Percentiles rank a stretch among this genome's conserved stretches.
Conservation (phyloP, 2,113 vertebrate species). For the Poeciliopsis prolifica region DNA sequence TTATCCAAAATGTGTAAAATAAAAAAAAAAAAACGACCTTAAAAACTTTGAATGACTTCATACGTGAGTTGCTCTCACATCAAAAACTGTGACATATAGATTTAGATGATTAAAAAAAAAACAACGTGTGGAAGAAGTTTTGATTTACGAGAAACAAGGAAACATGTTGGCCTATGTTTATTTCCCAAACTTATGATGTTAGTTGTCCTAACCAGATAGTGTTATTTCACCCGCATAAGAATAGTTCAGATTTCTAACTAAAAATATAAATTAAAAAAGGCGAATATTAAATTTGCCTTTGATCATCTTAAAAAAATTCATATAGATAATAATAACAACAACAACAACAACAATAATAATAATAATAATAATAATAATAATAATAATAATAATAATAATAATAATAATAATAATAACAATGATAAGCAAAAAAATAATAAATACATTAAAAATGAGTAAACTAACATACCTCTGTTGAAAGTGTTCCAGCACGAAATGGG, state of each 20-base stretch:
- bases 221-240: too few species aligned
- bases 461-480: constrained; percentile 46
- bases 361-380: too few species aligned
- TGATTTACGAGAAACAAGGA: not conserved
- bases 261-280: too few species aligned
- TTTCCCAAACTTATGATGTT: not conserved
- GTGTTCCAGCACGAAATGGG: constrained; percentile 33
- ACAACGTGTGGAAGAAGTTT: not conserved
- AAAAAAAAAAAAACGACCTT: not conserved
- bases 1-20: not conserved
- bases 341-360: too few species aligned
- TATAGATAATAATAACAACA: too few species aligned
- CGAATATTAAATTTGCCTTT: too few species aligned
- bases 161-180: not conserved
- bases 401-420: too few species aligned
- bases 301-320: too few species aligned
- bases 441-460: not conserved
- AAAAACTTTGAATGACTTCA: not conserved
- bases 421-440: too few species aligned
- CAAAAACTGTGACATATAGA: not conserved
- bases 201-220: too few species aligned
- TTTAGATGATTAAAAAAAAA: not conserved
- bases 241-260: too few species aligned
- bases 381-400: too few species aligned
- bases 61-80: not conserved